Evolutionary conservation across 2,113 vertebrate species (phyloP), one percentile per base, ranked within the genome.

Genomic region (Phalacrocorax brasilianus): DNA sequence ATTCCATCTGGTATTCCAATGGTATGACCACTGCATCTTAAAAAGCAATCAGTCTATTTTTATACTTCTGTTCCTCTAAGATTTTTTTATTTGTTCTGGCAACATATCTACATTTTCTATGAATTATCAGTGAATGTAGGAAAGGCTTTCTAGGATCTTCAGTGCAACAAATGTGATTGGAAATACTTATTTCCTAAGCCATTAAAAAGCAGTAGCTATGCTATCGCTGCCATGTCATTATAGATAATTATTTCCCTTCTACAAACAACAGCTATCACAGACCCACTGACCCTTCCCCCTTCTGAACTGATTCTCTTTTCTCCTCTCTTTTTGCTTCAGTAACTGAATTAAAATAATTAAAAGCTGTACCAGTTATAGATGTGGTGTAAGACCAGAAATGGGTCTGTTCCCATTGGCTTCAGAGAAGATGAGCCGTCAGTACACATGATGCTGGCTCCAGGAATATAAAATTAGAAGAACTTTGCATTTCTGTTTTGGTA

Each of bases 21-120:
- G 33, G 26, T 88, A 93, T 28, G 40, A 75, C 55, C 73, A 86
- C 53, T 62, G 32, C 59, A 94, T 89, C 91, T 96, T 96, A 96
- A 95, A 97, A 96, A 96, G 66, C 59, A 74, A 97, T 96, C 89
- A 87, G 47, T 83, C 53, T 91, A 85, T 83, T 96, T 96, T 95
- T 91, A 93, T 80, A 84, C 76, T 82, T 91, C 66, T 88, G 50
- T 73, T 96, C 52, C 4, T 85, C 49, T 93, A 86, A 77, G 73
- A 71, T 24, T 58, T 91, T 82, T 92, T 94, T 5, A 83, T 95
- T 95, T 95, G 40, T 85, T 95, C 93, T 96, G 94, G 96, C 91
- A 93, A 53, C 6, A 23, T 50, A 72, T 27, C 71, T 75, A 58
- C 47, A 87, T 95, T 86, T 96, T 95, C 75, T 85, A n/a, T 77